Conservation (phyloP, 2,888 invertebrate genomes). For the Drosophila anomelani region DNA sequence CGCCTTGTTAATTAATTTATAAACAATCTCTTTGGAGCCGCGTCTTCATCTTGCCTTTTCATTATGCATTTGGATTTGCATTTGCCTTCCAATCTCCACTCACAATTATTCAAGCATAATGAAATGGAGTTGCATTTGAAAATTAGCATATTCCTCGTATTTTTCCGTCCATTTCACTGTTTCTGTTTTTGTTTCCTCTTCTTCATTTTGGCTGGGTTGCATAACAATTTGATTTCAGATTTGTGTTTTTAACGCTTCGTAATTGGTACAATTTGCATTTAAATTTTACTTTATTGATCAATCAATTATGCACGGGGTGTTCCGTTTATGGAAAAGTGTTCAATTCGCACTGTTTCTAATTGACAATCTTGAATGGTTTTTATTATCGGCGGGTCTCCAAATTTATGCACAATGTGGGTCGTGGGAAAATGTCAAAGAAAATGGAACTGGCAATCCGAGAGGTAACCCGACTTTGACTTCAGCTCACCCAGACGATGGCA, state of each 20-base stretch:
- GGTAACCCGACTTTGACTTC: neutral
- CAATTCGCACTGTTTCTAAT: constrained; percentile 43
- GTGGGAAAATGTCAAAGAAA: constrained; percentile 39
- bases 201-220: constrained; percentile 40
- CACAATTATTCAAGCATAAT: constrained; percentile 64
- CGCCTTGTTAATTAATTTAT: constrained; percentile 75
- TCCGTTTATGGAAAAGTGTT: constrained; percentile 28
- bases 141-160: constrained; percentile 55
- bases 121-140: constrained; percentile 53
- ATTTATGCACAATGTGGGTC: constrained; percentile 25
- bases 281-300: constrained; percentile 61
- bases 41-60: constrained; percentile 34
- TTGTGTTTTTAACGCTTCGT: constrained; percentile 52
- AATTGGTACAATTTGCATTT: constrained; percentile 64
- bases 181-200: constrained; percentile 45
- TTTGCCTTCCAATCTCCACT: constrained; percentile 62
- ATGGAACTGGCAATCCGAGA: constrained; percentile 3
- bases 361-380: constrained; percentile 22
- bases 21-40: constrained; percentile 53
- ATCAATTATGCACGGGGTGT: constrained; percentile 52
- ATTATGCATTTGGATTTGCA: constrained; percentile 25
- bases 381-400: constrained; percentile 3
- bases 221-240: constrained; percentile 43
- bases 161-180: constrained; percentile 38
- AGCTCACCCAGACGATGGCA: constrained; percentile 4